Base-by-base conservation (phyloP, 1,140 invertebrate species). In the Philotrypesis tridentata region DNA sequence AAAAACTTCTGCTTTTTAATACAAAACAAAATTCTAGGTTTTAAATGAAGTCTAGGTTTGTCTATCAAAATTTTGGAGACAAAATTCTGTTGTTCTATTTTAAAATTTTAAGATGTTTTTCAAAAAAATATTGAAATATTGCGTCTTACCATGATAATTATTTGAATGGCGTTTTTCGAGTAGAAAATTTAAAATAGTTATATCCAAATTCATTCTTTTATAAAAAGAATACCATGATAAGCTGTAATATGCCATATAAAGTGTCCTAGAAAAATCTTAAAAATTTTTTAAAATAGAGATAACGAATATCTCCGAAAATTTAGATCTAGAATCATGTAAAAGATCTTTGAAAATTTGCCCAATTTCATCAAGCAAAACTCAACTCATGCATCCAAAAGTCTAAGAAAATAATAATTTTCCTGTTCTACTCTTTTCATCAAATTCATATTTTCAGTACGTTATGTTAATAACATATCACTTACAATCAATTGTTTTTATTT, bases 191-290 rank as follows among this genome's bases (percentile, higher is more conserved):
- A 65, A 23, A n/a, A 48, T 23, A 40, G 48, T 0, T 63, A 17
- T 27, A 21, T 21, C 40, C 29, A 48, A 80, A 80, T 74, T 31
- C 5, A 55, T 75, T 81, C 63, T 68, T 82, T 77, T 77, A 82
- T 77, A 43, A 71, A 77, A 77, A 71, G 21, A 77, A 71, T 76
- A 72, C 1, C 48, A 71, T n/a, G 70, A 14, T 60, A 75, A 33
- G 27, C 21, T 40, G n/a, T 33, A 74, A 80, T 74, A 33, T 68
- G 6, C 65, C 67, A 60, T 75, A 68, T 81, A 74, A 9, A 48
- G 37, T 12, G 17, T 23, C 14, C 14, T n/a, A 63, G 5, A 5
- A 63, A 63, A 63, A 63, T 63, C n/a, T 63, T 27, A 33, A 29
- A 6, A 1, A 33, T 29, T 68, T 1, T 11, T 55, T n/a, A n/a